Evolutionary conservation across 2,113 vertebrate genomes (phyloP).

Genomic region (Prietella phreatophila): DNA sequence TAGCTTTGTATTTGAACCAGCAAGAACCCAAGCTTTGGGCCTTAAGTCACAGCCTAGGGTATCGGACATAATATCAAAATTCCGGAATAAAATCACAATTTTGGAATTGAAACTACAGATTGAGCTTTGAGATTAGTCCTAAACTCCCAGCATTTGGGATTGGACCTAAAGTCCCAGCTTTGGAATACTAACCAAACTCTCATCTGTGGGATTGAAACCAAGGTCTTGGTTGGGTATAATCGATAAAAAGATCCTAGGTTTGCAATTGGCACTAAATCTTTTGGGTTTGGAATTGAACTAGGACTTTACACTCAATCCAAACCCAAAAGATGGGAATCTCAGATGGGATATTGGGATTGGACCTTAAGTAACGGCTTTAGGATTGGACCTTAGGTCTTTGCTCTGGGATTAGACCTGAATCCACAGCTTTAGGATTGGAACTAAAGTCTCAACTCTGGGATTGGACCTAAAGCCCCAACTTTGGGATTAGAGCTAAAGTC

Average conservation of each 20-base stretch:
- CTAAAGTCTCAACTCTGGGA: not conserved
- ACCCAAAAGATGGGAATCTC: not conserved
- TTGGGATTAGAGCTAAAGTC: not conserved
- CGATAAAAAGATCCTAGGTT: not conserved
- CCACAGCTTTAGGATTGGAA: not conserved
- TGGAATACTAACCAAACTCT: not conserved
- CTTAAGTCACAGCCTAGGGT: not conserved
- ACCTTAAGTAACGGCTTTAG: not conserved
- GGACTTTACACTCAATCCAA: not conserved
- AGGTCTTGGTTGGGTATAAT: not conserved
- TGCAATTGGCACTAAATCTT: not conserved
- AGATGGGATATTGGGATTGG: not conserved
- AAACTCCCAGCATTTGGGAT: not conserved
- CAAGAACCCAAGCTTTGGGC: not conserved
- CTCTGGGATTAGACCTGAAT: no score
- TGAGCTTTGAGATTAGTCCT: not conserved
- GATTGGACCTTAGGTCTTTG: not conserved
- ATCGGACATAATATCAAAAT: not conserved
- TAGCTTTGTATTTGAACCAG: not conserved
- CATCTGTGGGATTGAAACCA: not conserved
- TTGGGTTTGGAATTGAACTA: not conserved
- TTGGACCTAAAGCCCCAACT: not conserved
- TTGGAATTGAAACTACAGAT: not conserved
- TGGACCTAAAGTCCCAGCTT: not conserved
- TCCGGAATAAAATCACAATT: not conserved